Base-by-base conservation (phyloP, 2,113 vertebrate species). In the Sitta europaea region DNA sequence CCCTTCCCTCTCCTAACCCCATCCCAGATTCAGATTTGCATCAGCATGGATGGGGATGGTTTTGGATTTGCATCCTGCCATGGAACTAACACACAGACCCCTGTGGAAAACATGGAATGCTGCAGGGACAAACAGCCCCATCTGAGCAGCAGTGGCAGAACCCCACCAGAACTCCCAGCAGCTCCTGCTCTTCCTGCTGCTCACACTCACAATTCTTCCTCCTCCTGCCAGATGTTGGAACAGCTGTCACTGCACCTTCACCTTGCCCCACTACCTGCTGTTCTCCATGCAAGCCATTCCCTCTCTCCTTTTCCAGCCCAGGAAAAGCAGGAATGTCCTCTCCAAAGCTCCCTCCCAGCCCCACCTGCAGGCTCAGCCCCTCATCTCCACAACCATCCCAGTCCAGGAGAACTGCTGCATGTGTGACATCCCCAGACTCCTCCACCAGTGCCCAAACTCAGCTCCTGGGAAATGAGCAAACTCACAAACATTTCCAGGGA, bases 1-100 rank as follows among this genome's bases (percentile, higher is more conserved):
- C 45, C 36, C 73, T 70, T 29, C 28, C 4, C 10, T 19, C 9
- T 47, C 38, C 13, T 3, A 11, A 29, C 6, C 57, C 48, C 63
- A 68, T 5, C 33, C 71, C 29, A 31, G 23, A 9, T 25, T 36
- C 2, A 12, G 10, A 29, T 70, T 14, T 65, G 58, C 54, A n/a
- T 9, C 61, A n/a, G 35, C 40, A 47, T 2, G 9, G 57, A 43
- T 0, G 36, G 18, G 48, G 63, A 42, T 9, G 28, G 27, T 11
- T 24, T 9, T 10, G 31, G 10, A 25, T 71, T 31, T 66, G 61
- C 67, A 50, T 16, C 42, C 70, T 50, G 81, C 40, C n/a, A 4
- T 0, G 38, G 65, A 50, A 40, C 18, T 6, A 6, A 9, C 63
- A 28, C 1, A 8, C 5, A 29, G 45, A 55, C 2, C 21, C 63